Base-by-base conservation (phyloP, 2,113 vertebrate species). In the Antechinus stuartii region DNA sequence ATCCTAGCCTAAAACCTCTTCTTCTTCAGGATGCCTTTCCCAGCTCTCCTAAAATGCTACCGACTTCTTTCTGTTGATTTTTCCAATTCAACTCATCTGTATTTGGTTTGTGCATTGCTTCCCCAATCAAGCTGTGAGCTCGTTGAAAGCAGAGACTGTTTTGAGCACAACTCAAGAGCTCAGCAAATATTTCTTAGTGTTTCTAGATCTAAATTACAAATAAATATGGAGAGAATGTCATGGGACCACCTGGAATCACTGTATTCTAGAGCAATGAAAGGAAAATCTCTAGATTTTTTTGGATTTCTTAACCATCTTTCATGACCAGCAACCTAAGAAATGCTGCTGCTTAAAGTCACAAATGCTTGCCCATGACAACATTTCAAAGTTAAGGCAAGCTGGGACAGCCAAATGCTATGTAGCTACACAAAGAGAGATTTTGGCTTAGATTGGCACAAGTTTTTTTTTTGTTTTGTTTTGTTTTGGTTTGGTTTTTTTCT, bases 221-320 rank as follows among this genome's bases (percentile, higher is more conserved):
- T 54, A 91, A 4, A 89, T 54, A 84, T 47, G 68, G 47, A 95
- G 26, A 95, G 56, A 92, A 9, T 84, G 42, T 26, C 57, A 57
- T n/a, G 30, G 22, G 19, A 91, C 93, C 1, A 26, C 47, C 53
- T 90, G 54, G 94, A 56, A 91, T 92, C 42, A 84, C 24, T 91
- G 35, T 25, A 53, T 16, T 68, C 11, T 27, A 84, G 90, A 8
- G 27, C 23, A 57, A 57, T 53, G 46, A 84, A 89, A 91, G 46
- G 56, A 52, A 52, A 2, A 93, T 5, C 24, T 57, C 91, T 90
- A 50, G 30, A 22, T 90, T 96, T 96, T 95, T 96, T 68, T 57
- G 84, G 19, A 53, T 96, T 93, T 90, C 47, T 91, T 47, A 90
- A 23, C 76, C 94, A 93, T 2, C 55, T 2, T 61, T 92, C 25